Percentiles rank a stretch among this genome's conserved stretches.
These are phyloP conservation scores for Artemia franciscana DNA, from an alignment of 1,140 invertebrate species.

Conservation along the genomic window DNA sequence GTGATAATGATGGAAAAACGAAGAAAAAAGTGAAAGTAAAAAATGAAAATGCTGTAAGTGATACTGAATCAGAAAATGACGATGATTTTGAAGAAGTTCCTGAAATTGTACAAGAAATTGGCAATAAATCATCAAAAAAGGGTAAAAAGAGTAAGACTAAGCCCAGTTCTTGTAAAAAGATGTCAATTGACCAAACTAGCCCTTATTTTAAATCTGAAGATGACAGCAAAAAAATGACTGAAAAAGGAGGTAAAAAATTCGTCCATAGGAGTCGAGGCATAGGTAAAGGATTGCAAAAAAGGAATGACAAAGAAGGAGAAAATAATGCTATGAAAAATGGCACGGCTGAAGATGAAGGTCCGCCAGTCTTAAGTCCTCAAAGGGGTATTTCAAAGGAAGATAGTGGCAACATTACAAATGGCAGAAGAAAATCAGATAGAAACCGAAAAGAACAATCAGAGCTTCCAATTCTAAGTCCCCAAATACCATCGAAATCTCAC, in stretches of 20 bases:
- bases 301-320: background rate
- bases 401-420: background rate
- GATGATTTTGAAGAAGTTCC: constrained; percentile 1
- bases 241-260: background rate
- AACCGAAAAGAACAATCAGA: background rate
- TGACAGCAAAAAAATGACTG: background rate
- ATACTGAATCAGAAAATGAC: background rate
- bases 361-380: background rate
- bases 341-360: constrained; percentile 6
- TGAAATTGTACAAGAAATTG: background rate
- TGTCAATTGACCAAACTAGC: background rate
- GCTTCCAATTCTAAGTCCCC: background rate
- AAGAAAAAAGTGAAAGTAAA: constrained; percentile 10
- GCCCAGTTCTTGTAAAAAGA: background rate
- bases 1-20: constrained; percentile 7
- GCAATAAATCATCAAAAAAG: background rate
- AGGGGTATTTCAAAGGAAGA: background rate
- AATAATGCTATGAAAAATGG: constrained; percentile 1
- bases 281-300: constrained; percentile 7
- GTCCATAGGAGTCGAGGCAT: constrained; percentile 8
- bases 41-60: constrained; percentile 7
- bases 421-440: background rate
- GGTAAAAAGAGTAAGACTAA: background rate
- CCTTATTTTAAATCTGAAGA: background rate
- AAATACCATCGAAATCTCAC: background rate